Percentiles rank a stretch among this genome's conserved stretches.
These are phyloP conservation scores for Piaya cayana DNA, from an alignment of 2,113 vertebrate species.

Conservation along the genomic window DNA sequence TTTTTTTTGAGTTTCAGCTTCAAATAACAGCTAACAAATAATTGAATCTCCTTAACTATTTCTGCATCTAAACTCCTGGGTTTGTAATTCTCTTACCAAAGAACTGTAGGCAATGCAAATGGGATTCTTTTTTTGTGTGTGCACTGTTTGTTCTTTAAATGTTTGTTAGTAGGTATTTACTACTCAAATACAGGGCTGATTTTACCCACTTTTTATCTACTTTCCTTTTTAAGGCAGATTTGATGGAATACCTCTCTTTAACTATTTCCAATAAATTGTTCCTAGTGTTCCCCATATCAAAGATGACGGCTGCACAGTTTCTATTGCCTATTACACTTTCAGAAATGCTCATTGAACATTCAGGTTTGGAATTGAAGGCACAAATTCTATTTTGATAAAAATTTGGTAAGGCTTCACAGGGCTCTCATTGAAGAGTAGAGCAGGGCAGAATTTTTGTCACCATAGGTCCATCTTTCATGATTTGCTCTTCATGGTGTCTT, in stretches of 20 bases:
- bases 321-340: not conserved
- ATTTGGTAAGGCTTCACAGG: not conserved
- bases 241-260: not conserved
- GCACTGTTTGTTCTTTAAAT: not conserved
- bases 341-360: not conserved
- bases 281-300: not conserved
- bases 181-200: not conserved
- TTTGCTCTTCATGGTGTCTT: not conserved
- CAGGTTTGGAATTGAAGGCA: not conserved
- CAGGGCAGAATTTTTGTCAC: not conserved
- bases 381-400: not conserved
- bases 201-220: not conserved
- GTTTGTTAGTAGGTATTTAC: not conserved
- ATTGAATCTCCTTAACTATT: not conserved
- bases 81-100: not conserved
- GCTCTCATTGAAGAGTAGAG: fast-evolving
- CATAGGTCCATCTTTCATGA: not conserved
- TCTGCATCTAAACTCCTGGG: not conserved
- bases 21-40: not conserved
- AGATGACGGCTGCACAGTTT: not conserved
- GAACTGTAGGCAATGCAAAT: not conserved
- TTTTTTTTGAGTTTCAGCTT: not conserved
- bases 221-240: not conserved
- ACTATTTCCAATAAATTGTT: not conserved
- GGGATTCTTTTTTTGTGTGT: not conserved